These are phyloP conservation scores for Colletes gigas DNA, from an alignment of 1,140 invertebrate species.

Conservation along the genomic window DNA sequence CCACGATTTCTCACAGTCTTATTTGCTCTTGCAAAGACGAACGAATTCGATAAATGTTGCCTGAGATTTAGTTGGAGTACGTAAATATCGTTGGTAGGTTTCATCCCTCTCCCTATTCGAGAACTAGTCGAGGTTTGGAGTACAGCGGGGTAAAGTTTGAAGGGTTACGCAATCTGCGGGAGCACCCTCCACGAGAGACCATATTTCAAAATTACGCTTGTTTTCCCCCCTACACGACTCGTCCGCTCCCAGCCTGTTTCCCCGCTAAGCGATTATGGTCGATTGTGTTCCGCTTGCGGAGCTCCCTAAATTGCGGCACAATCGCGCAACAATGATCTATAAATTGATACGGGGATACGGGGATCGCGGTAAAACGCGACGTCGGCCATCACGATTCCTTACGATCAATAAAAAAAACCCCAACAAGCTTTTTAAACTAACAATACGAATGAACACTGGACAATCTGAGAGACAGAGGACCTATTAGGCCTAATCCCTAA, in stretches of 20 bases:
- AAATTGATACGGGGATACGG: constrained; percentile 16
- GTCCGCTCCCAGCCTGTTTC: neutral
- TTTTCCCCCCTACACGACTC: constrained; percentile 43
- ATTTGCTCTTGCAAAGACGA: constrained; percentile 12
- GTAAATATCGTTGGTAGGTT: too few species aligned
- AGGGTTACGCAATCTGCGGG: constrained; percentile 58
- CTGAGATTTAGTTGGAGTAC: too few species aligned
- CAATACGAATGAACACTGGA: too few species aligned
- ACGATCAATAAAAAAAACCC: neutral
- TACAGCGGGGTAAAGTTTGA: constrained; percentile 62
- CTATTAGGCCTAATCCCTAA: too few species aligned
- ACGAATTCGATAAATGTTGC: too few species aligned
- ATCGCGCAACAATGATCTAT: constrained; percentile 33
- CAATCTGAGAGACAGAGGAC: too few species aligned
- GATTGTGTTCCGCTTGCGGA: constrained; percentile 35
- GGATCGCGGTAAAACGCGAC: neutral
- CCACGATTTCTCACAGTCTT: constrained; percentile 40
- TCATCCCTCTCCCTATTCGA: too few species aligned
- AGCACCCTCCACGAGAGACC: constrained; percentile 59
- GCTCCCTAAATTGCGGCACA: constrained; percentile 20
- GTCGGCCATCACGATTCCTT: neutral
- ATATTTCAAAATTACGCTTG: constrained; percentile 73
- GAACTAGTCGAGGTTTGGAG: constrained; percentile 19
- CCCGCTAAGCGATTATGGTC: constrained; percentile 14
- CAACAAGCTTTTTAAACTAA: too few species aligned